Evolutionary conservation across 2,888 invertebrate species (phyloP), one percentile per base, ranked within the genome.

Genomic region (Psococerastis gibbosa): DNA sequence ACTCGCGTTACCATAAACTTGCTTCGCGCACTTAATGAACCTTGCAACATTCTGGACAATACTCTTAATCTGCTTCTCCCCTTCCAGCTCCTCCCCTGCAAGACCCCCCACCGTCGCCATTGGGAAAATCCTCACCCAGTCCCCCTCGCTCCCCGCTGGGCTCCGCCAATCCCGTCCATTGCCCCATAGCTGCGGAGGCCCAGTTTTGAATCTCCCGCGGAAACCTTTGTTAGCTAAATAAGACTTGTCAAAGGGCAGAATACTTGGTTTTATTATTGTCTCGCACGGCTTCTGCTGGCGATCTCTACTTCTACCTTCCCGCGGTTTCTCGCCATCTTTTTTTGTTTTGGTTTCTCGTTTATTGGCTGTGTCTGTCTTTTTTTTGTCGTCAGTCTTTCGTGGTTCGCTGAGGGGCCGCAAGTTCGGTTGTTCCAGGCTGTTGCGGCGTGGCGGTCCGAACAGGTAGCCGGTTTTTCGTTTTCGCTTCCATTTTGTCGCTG

Each of bases 71-170:
- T 60, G 57, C 23, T 52, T 57, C 34, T 62, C 60, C 22, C 52
- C 44, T 43, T 51, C 53, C 31, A 50, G 43, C 16, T 49, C 55
- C 45, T 55, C 54, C 20, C 49, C 18, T 9, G 45, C 42, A 27
- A 51, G 48, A 56, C 56, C 32, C 49, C 52, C 48, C 51, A 59
- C 54, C 54, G 58, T 51, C 8, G 44, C 42, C 44, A 72, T 60
- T 0, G 85, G 85, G 61, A 78, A 84, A 46, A 81, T 71, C 49
- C 82, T 64, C 34, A 78, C 70, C 79, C 84, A 85, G 32, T 78
- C 75, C 0, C 85, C 85, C 47, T 79, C 76, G 13, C 66, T 63
- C 1, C 67, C 63, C 4, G 69, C 68, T 0, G 78, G 71, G 32
- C 66, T 62, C 51, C 67, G 67, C 80, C 80, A 81, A 50, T 77